Evolutionary conservation across 2,113 vertebrate species (phyloP).

Genomic region (Colistium nudipinnis): DNA sequence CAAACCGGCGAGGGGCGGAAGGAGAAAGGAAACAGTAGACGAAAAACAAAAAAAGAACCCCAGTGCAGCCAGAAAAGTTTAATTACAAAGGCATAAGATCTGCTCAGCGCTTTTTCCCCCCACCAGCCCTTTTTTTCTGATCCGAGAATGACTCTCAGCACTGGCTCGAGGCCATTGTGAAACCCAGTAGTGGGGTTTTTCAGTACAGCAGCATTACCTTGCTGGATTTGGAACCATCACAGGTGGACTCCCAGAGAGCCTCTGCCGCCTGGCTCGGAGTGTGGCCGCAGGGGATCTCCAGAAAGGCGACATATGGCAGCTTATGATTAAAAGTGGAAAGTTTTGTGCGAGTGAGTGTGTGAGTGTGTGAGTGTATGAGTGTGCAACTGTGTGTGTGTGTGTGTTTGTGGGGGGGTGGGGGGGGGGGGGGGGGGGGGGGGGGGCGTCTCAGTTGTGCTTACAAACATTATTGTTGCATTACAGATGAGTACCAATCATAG

Average conservation of each 20-base stretch:
- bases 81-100: conserved; percentile 67
- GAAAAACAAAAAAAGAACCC: conserved; percentile 14
- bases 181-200: conserved; percentile 36
- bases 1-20: not conserved
- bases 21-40: conserved; percentile 12
- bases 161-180: conserved; percentile 54
- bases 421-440: not conserved
- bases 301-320: conserved; percentile 64
- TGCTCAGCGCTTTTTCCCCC: not conserved
- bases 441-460: not conserved
- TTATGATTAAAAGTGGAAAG: conserved; percentile 72
- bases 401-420: conserved; percentile 21
- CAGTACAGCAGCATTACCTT: conserved; percentile 29
- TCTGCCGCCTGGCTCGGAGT: conserved; percentile 50
- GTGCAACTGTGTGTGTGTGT: not conserved
- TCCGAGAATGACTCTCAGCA: conserved; percentile 27
- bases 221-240: conserved; percentile 41
- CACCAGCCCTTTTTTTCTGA: conserved; percentile 42
- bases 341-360: conserved; percentile 22
- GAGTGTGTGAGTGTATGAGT: not conserved
- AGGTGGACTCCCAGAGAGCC: conserved; percentile 61
- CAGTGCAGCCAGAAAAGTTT: conserved; percentile 50
- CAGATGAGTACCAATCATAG: not conserved
- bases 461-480: not conserved
- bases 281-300: conserved; percentile 50